Base-by-base conservation (phyloP, 2,113 vertebrate species). In the Elgaria multicarinata region DNA sequence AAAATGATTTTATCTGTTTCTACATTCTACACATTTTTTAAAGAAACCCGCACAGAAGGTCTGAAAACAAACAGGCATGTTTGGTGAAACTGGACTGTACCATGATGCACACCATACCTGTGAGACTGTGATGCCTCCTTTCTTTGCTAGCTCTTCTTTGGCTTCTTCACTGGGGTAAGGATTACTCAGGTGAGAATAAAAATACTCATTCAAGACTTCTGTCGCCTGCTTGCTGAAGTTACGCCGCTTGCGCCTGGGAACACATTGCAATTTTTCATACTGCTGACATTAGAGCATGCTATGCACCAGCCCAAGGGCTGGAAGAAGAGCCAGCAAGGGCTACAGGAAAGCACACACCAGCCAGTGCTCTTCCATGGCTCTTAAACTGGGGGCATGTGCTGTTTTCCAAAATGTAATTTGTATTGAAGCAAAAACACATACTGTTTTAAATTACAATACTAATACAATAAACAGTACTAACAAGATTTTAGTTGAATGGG, bases 221-320 rank as follows among this genome's bases (percentile, higher is more conserved):
- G 98, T 99, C 0, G 98, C 98, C 96, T 98, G 98, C 86, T 98
- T 98, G 97, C 98, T 98, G 96, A 99, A 98, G 94, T 98, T 98
- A 88, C 97, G 97, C 58, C 98, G 95, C 92, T 98, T 98, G 8
- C 97, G 97, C 95, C 98, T 98, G 89, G 1, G 53, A 90, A 94
- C 44, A 94, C 0, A 88, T 2, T 6, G 46, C 50, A 77, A 26
- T 90, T 66, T 53, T 24, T 77, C 26, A 53, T 36, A 8, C 22
- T 81, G 28, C 26, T 75, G 24, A 0, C 1, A 1, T 42, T 12
- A 81, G 39, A 72, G 42, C 33, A 89, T 42, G 46, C 28, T 83
- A 28, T 36, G 22, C 9, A 26, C 39, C 46, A 13, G 26, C 42
- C 55, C 14, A 66, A 77, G 28, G 8, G 66, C 64, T 72, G 14